phyloP scores from a whole-genome alignment of 2,797 vertebrate genomes.

The Eleutherodactylus coqui region DNA sequence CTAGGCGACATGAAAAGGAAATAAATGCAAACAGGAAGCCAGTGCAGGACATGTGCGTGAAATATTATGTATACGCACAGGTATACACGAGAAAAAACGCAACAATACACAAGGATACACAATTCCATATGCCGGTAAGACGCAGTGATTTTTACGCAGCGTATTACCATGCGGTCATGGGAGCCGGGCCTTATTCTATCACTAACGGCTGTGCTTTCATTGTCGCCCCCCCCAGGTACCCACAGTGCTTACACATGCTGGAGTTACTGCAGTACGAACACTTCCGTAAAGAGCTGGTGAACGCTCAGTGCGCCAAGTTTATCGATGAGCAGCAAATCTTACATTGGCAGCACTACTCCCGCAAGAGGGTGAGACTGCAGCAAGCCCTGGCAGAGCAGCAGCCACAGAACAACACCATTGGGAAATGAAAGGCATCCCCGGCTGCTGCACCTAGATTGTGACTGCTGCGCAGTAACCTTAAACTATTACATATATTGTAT shows the following conservation, averaged over 20 bases:
- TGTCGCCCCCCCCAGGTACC: constrained; percentile 81
- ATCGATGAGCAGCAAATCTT: constrained; percentile 98
- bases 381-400: constrained; percentile 94
- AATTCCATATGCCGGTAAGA: too few relatives aligned
- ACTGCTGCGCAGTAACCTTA: background rate
- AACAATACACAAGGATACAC: too few relatives aligned
- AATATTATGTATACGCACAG: too few relatives aligned
- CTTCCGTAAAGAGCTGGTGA: constrained; percentile 96
- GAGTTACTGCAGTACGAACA: constrained; percentile 97
- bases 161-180: too few relatives aligned
- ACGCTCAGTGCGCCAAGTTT: constrained; percentile 96
- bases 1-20: too few relatives aligned
- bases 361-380: constrained; percentile 92
- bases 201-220: background rate
- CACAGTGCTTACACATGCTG: constrained; percentile 95
- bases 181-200: background rate
- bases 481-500: background rate
- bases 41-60: too few relatives aligned
- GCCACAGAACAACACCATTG: constrained; percentile 81
- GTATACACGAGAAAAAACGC: too few relatives aligned
- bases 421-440: constrained; percentile 78
- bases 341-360: constrained; percentile 97
- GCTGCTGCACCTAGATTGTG: background rate
- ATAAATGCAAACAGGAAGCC: too few relatives aligned
- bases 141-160: too few relatives aligned